Base-by-base conservation (phyloP, 2,888 invertebrate species). In the Dryobota labecula region DNA sequence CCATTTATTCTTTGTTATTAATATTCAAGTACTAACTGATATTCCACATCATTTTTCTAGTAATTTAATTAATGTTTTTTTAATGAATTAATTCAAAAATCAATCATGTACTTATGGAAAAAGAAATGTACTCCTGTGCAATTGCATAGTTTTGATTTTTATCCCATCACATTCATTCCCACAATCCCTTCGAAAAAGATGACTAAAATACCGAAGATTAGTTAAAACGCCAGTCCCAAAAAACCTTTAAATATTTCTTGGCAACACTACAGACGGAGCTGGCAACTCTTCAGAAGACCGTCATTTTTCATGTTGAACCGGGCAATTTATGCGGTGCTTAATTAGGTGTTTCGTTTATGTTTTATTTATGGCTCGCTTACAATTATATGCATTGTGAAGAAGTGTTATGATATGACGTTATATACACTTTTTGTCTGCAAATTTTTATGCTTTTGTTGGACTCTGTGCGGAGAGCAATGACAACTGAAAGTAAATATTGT, bases 311-410 rank as follows among this genome's bases (percentile, higher is more conserved):
- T 76, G 61, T 74, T 67, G 69, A 73, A 72, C 83, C 60, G 78
- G 69, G 71, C 85, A 84, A 84, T 83, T 84, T 84, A 84, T 84
- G 83, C 84, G 70, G 71, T 36, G 74, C 73, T 81, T 85, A 84
- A 84, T 84, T 84, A 84, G 81, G 67, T 73, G 73, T 73, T 77
- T 74, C 76, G 75, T 68, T 78, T 77, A 78, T 80, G 76, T 84
- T 85, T 84, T 83, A 83, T 84, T 84, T 85, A 84, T 81, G 70
- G 70, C 67, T 76, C 70, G 68, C 49, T 76, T 73, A 83, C 85
- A 81, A 85, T 85, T 84, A 84, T 76, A 78, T 78, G 78, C 78
- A 78, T 58, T 74, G 72, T 70, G 61, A 66, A 64, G 41, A 70
- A 73, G 36, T 63, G 53, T 54, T 81, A 58, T 74, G 66, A 69